phyloP scores from a whole-genome alignment of 2,797 vertebrate genomes.

The Sylvilagus floridanus region DNA sequence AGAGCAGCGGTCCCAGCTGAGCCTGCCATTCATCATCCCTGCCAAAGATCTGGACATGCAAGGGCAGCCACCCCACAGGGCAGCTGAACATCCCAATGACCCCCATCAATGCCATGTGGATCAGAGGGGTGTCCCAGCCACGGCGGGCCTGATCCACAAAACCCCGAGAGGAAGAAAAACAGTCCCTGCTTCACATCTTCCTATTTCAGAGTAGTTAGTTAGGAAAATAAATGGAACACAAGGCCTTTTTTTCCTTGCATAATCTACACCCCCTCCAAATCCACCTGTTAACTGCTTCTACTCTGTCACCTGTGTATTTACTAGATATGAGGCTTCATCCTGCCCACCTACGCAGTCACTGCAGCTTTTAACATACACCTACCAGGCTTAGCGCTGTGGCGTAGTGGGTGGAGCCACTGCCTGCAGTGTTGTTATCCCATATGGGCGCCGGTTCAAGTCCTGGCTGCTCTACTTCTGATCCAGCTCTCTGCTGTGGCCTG shows the following conservation, averaged over 20 bases:
- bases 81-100: background rate
- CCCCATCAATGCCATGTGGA: background rate
- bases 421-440: no score
- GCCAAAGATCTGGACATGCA: background rate
- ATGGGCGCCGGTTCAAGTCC: no score
- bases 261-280: background rate
- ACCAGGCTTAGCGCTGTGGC: slow-evolving; percentile 85
- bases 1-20: background rate
- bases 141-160: background rate
- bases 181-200: background rate
- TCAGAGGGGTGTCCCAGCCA: background rate
- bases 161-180: background rate
- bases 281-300: background rate
- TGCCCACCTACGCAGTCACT: background rate
- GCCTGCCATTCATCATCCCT: background rate
- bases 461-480: no score
- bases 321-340: background rate
- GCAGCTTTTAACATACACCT: slow-evolving; percentile 74
- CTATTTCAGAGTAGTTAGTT: background rate
- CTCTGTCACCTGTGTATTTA: background rate
- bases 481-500: no score
- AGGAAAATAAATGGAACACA: background rate
- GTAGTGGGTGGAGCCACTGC: no score
- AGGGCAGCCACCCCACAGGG: no score
- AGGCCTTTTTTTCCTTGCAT: background rate